Evolutionary conservation across 2,113 vertebrate genomes (phyloP).

Genomic region (Lates calcarifer): DNA sequence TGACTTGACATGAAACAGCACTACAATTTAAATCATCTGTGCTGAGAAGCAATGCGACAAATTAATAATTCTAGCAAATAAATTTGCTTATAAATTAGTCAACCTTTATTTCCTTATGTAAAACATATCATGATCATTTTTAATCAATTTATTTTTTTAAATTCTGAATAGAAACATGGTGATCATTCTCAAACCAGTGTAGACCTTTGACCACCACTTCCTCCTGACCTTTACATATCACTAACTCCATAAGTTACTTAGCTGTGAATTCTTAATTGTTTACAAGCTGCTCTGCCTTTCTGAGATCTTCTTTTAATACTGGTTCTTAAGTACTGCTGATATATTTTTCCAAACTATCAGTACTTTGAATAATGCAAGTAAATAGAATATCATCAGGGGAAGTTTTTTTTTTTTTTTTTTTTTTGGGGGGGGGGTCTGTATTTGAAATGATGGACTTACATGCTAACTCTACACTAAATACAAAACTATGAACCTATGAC

Average conservation of each 20-base stretch:
- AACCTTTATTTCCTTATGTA: background rate
- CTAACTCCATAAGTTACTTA: background rate
- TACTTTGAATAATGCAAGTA: background rate
- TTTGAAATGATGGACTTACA: background rate
- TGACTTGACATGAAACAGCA: background rate
- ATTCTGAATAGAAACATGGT: background rate
- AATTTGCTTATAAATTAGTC: background rate
- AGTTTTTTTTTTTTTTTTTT: background rate
- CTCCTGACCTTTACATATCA: background rate
- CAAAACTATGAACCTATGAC: background rate
- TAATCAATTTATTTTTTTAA: background rate
- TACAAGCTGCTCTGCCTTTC: background rate
- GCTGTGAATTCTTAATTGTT: background rate
- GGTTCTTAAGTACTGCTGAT: background rate
- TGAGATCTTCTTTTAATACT: background rate
- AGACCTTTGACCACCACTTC: background rate
- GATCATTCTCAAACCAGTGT: background rate
- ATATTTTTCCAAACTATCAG: background rate
- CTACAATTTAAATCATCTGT: background rate
- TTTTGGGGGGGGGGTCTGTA: too few species aligned
- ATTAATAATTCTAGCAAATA: background rate
- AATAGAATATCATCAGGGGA: background rate
- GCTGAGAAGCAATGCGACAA: background rate
- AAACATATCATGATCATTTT: background rate
- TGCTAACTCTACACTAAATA: background rate